A percentile compares a stretch with the other conserved stretches of the same genome.
phyloP scores from a whole-genome alignment of 2,888 invertebrate species.

The Rhingia rostrata region DNA sequence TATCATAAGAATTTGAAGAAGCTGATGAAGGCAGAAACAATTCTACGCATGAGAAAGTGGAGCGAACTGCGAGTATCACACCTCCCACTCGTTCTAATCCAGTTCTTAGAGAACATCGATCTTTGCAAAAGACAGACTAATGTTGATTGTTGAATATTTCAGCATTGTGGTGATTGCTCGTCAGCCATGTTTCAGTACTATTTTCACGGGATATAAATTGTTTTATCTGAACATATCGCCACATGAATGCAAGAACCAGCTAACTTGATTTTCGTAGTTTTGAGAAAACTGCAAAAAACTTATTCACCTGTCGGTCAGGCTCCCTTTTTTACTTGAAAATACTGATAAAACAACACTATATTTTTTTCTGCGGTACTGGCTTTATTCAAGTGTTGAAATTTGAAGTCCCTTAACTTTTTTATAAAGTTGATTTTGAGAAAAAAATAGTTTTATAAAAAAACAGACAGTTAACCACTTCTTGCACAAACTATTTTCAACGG shows the following conservation, averaged over 20 bases:
- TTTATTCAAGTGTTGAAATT: slow-evolving; percentile 17
- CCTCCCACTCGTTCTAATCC: too few species aligned
- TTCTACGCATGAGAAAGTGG: too few species aligned
- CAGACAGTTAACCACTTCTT: not conserved
- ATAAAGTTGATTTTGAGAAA: slow-evolving; percentile 2
- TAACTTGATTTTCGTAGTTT: slow-evolving; percentile 9
- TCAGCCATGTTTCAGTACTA: too few species aligned
- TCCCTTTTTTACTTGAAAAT: not conserved
- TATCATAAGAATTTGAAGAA: too few species aligned
- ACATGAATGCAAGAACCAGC: slow-evolving; percentile 1
- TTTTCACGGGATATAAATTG: not conserved
- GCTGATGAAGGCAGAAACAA: too few species aligned
- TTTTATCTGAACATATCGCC: not conserved
- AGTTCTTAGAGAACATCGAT: too few species aligned
- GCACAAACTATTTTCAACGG: slow-evolving; percentile 24
- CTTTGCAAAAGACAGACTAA: too few species aligned
- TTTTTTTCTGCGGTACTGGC: slow-evolving; percentile 1
- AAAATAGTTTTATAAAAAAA: slow-evolving; percentile 9
- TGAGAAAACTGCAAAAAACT: not conserved
- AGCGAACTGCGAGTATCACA: too few species aligned
- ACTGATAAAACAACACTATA: not conserved
- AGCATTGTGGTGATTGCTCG: too few species aligned
- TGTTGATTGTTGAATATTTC: too few species aligned
- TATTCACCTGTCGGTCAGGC: not conserved
- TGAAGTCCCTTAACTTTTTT: not conserved